These are phyloP conservation scores for Syngnathus scovelli DNA, from an alignment of 2,113 vertebrate genomes.

Conservation along the genomic window DNA sequence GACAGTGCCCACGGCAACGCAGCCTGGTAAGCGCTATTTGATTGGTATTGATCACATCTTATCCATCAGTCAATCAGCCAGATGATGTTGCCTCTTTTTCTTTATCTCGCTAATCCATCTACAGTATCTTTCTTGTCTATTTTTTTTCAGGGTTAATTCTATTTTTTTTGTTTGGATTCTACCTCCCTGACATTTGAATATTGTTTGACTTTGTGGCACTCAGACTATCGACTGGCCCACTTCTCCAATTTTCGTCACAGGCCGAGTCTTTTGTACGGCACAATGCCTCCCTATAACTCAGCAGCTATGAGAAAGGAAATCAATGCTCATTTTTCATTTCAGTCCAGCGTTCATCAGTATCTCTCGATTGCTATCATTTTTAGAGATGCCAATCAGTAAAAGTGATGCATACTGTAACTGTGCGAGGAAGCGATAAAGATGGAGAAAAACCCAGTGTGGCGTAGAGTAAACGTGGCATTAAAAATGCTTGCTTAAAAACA, in stretches of 20 bases:
- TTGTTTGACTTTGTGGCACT: conserved; percentile 27
- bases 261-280: conserved; percentile 27
- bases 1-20: conserved; percentile 82
- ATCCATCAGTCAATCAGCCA: too few relatives aligned
- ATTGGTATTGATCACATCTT: too few relatives aligned
- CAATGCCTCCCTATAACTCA: conserved; percentile 50
- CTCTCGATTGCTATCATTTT: conserved; percentile 56
- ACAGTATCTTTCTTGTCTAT: too few relatives aligned
- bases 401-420: conserved; percentile 41
- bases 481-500: too few relatives aligned
- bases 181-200: conserved; percentile 15
- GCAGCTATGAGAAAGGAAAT: conserved; percentile 47
- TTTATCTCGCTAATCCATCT: too few relatives aligned
- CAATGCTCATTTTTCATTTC: conserved; percentile 51
- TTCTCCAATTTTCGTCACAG: conserved; percentile 40
- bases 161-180: not conserved
- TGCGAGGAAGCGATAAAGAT: conserved; percentile 38
- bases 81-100: too few relatives aligned
- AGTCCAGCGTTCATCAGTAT: conserved; percentile 43
- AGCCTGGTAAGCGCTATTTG: conserved; percentile 77
- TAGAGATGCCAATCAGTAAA: conserved; percentile 49
- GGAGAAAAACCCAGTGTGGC: conserved; percentile 11
- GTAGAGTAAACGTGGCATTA: too few relatives aligned
- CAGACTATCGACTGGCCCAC: conserved; percentile 53
- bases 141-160: too few relatives aligned